Conservation (phyloP, 2,888 invertebrate genomes). For the Chironomus tentans region DNA sequence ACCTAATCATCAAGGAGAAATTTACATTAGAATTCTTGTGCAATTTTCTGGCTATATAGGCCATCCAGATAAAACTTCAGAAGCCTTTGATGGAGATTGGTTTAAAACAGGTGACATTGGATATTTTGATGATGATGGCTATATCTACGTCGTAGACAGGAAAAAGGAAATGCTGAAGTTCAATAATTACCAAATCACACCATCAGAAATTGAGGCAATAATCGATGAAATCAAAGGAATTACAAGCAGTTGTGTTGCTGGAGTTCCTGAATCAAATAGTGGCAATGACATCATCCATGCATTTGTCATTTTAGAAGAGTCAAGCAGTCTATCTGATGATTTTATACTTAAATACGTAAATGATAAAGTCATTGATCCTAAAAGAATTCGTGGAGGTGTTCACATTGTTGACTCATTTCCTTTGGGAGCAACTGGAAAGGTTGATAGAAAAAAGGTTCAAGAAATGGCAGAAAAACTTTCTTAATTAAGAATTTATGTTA, state of each 20-base stretch:
- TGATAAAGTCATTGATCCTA: conserved; percentile 31
- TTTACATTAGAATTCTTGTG: not conserved
- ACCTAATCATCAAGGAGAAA: not conserved
- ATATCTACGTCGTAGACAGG: conserved; percentile 34
- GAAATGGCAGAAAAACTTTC: not conserved
- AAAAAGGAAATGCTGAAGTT: conserved; percentile 37
- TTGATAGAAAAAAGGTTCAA: conserved; percentile 33
- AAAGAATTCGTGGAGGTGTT: conserved; percentile 37
- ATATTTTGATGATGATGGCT: conserved; percentile 38
- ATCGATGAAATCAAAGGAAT: not conserved
- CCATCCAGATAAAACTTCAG: conserved; percentile 32
- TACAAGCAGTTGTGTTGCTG: not conserved
- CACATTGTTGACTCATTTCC: conserved; percentile 35
- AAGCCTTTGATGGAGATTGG: conserved; percentile 38
- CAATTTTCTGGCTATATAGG: not conserved
- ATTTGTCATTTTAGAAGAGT: not conserved
- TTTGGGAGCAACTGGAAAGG: conserved; percentile 38
- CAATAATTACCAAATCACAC: conserved; percentile 32
- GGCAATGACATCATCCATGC: conserved; percentile 9
- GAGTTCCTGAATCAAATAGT: not conserved
- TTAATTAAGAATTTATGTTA: not conserved
- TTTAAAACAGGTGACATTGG: conserved; percentile 40
- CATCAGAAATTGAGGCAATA: not conserved
- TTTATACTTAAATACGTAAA: not conserved
- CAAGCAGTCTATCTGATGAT: not conserved